Conservation (phyloP, 2,888 invertebrate genomes). For the Lingula anatina region DNA sequence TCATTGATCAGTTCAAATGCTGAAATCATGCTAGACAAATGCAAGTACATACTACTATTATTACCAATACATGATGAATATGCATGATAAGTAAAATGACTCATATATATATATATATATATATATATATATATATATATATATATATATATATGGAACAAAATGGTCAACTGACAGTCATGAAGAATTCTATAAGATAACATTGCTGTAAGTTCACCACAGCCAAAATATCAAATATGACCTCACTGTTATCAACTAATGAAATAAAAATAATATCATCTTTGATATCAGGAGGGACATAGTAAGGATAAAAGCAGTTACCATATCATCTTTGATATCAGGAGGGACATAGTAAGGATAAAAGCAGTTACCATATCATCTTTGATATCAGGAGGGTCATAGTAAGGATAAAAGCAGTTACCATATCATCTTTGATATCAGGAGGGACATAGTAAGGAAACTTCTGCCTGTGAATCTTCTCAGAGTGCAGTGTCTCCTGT, state of each 20-base stretch:
- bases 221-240: background rate
- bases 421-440: constrained; percentile 47
- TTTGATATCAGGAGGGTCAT: constrained; percentile 23
- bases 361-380: constrained; percentile 26
- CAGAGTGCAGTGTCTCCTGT: constrained; percentile 14
- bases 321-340: constrained; percentile 47
- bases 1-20: too few relatives aligned
- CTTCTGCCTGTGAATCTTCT: constrained; percentile 24
- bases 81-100: too few relatives aligned
- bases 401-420: too few relatives aligned
- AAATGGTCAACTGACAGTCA: too few relatives aligned
- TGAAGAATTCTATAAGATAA: too few relatives aligned
- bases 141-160: too few relatives aligned
- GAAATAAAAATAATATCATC: background rate
- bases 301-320: constrained; percentile 8
- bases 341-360: constrained; percentile 42
- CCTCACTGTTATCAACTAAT: background rate
- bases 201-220: constrained; percentile 1
- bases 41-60: too few relatives aligned
- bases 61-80: too few relatives aligned
- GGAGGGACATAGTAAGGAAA: constrained; percentile 43
- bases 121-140: too few relatives aligned
- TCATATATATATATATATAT: too few relatives aligned
- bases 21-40: too few relatives aligned
- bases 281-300: too few relatives aligned